phyloP scores from a whole-genome alignment of 2,888 invertebrate genomes.

The Steromphala cineraria region DNA sequence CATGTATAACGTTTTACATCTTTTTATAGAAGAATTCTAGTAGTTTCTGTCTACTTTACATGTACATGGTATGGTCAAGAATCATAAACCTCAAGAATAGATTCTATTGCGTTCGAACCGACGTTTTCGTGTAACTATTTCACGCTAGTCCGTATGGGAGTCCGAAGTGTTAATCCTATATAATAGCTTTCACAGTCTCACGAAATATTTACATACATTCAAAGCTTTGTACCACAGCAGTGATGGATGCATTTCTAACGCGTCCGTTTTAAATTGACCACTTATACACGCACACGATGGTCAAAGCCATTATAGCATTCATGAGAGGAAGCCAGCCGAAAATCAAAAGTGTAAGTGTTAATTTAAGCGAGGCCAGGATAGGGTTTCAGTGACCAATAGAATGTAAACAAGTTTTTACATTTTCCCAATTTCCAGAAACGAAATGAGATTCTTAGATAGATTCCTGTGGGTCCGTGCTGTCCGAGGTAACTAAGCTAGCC shows the following conservation, averaged over 20 bases:
- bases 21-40: too few relatives aligned
- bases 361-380: background rate
- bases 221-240: background rate
- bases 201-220: background rate
- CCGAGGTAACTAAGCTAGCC: background rate
- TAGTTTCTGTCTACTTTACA: too few relatives aligned
- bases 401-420: background rate
- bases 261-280: background rate
- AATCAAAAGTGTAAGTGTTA: background rate
- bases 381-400: background rate
- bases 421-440: constrained; percentile 3
- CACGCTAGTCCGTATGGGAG: too few relatives aligned
- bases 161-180: too few relatives aligned
- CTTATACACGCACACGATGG: background rate
- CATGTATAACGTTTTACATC: too few relatives aligned
- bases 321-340: background rate
- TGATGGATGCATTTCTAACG: background rate
- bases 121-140: too few relatives aligned
- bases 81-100: too few relatives aligned
- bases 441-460: background rate
- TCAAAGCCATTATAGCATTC: background rate
- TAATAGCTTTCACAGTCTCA: background rate
- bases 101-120: too few relatives aligned
- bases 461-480: background rate
- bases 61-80: too few relatives aligned